Evolutionary conservation across 92 coral and sea anemone species (phyloP).

Genomic region (Palythoa grandiflora): DNA sequence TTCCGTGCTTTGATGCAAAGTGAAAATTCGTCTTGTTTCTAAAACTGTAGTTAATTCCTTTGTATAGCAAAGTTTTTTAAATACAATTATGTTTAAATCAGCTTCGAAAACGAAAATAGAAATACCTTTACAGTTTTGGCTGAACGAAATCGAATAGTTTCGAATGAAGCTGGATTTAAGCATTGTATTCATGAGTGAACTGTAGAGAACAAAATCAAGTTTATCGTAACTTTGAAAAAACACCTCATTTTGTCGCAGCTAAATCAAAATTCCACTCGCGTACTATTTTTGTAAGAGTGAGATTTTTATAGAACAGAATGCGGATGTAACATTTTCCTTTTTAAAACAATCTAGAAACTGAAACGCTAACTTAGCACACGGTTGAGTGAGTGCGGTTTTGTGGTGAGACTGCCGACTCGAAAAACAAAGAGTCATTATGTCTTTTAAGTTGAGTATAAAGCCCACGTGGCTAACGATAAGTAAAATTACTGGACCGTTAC

Average conservation of each 20-base stretch:
- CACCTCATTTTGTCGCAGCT: background rate
- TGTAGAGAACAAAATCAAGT: background rate
- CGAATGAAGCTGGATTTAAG: background rate
- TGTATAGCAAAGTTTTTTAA: background rate
- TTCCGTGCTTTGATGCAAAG: background rate
- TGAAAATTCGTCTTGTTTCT: background rate
- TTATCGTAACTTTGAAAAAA: background rate
- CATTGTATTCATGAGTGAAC: background rate
- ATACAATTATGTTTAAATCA: background rate
- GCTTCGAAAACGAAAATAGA: background rate
- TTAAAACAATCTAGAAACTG: background rate
- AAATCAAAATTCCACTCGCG: background rate
- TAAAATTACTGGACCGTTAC: conserved; percentile 28
- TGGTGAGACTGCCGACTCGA: conserved; percentile 17
- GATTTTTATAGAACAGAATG: background rate
- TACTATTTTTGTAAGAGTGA: background rate
- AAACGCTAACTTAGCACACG: conserved; percentile 31
- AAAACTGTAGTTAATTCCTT: background rate
- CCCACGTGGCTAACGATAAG: conserved; percentile 31
- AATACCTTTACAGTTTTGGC: background rate
- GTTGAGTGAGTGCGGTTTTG: conserved; percentile 45
- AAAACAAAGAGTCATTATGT: conserved; percentile 34
- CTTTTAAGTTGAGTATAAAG: background rate
- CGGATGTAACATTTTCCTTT: background rate
- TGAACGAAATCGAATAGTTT: background rate